Evolutionary conservation across 2,113 vertebrate species (phyloP).

Genomic region (Dicerorhinus sumatrensis): DNA sequence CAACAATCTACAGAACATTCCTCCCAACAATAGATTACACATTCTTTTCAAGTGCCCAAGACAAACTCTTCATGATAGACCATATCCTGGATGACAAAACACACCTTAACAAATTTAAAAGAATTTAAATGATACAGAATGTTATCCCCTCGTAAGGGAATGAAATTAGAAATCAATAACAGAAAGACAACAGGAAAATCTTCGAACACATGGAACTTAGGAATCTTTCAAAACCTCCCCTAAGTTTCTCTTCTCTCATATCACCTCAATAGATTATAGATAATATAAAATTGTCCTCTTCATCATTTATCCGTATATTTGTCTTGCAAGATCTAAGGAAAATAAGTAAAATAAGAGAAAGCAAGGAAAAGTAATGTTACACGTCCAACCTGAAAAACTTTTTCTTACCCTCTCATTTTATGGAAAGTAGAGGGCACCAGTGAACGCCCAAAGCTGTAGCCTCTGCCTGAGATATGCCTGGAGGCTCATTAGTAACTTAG

Average conservation of each 20-base stretch:
- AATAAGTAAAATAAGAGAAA: conserved; percentile 27
- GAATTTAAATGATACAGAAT: conserved; percentile 3
- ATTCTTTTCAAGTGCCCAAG: background rate
- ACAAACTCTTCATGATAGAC: background rate
- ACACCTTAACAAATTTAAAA: background rate
- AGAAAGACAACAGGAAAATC: background rate
- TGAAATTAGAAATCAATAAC: conserved; percentile 31
- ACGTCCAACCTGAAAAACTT: background rate
- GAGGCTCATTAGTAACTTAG: background rate
- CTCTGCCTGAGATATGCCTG: background rate
- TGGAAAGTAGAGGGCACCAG: background rate
- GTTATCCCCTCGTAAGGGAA: background rate
- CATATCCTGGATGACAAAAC: background rate
- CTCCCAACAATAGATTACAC: background rate
- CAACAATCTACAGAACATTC: background rate
- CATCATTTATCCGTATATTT: background rate
- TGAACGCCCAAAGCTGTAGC: background rate
- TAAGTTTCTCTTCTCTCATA: background rate
- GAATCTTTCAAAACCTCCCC: background rate
- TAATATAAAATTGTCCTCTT: conserved; percentile 19
- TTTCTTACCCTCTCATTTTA: background rate
- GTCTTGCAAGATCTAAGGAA: background rate
- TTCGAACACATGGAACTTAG: conserved; percentile 15
- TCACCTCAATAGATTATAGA: background rate
- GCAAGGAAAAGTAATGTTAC: background rate